Conservation (phyloP, 2,797 vertebrate genomes). For the Rhinoraja longicauda region DNA sequence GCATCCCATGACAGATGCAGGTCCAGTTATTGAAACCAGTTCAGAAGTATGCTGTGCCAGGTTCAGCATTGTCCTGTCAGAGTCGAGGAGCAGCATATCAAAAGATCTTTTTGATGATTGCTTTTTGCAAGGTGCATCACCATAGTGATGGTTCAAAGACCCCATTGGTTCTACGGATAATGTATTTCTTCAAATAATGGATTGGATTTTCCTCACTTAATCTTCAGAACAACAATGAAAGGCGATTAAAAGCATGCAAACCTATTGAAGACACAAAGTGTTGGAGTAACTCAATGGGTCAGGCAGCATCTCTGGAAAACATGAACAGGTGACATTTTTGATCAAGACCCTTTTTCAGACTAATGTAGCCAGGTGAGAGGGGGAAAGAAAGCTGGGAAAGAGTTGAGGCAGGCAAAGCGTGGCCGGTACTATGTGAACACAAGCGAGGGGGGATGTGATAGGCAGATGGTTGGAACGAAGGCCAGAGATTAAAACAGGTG, state of each 20-base stretch:
- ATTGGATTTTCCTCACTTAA: not conserved
- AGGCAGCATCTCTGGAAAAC: no score
- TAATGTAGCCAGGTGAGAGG: no score
- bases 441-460: no score
- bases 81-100: not conserved
- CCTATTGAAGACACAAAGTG: no score
- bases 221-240: not conserved
- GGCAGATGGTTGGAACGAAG: no score
- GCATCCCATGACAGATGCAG: not conserved
- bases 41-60: not conserved
- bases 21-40: not conserved
- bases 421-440: no score
- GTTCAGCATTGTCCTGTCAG: not conserved
- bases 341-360: no score
- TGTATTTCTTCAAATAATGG: not conserved
- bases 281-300: not conserved
- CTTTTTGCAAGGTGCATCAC: slow-evolving; percentile 4
- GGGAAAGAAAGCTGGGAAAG: no score
- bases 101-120: not conserved
- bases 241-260: no score
- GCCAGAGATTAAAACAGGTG: no score
- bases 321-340: no score
- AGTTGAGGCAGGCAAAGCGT: no score
- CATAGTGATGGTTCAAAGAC: not conserved
- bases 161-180: not conserved